Evolutionary conservation across 2,888 invertebrate genomes (phyloP).

Genomic region (Xylophagus ater): DNA sequence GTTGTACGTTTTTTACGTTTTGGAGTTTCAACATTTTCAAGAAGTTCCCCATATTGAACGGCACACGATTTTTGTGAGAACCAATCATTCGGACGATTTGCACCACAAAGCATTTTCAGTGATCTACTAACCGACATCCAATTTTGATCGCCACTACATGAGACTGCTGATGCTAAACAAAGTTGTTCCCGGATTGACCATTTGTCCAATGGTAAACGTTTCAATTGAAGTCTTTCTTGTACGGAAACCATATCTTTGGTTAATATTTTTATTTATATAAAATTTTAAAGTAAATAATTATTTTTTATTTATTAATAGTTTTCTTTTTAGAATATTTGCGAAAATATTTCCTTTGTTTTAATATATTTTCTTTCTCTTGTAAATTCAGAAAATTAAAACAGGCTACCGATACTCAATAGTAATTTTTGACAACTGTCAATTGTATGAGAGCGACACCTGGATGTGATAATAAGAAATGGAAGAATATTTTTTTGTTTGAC

Average conservation of each 20-base stretch:
- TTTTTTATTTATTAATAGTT: no score
- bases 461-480: no score
- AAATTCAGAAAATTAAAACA: no score
- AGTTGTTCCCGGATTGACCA: slow-evolving; percentile 81
- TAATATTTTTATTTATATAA: background rate
- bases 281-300: no score
- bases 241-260: slow-evolving; percentile 24
- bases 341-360: no score
- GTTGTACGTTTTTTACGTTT: slow-evolving; percentile 68
- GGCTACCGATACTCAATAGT: no score
- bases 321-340: no score
- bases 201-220: slow-evolving; percentile 62
- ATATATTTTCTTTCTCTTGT: no score
- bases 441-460: no score
- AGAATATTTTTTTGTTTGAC: no score
- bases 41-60: slow-evolving; percentile 69
- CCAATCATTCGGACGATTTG: slow-evolving; percentile 70
- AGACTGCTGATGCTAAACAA: slow-evolving; percentile 74
- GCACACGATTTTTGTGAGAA: slow-evolving; percentile 87
- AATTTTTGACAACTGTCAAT: no score
- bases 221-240: slow-evolving; percentile 39
- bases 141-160: slow-evolving; percentile 79
- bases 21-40: slow-evolving; percentile 74
- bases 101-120: slow-evolving; percentile 64
- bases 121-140: slow-evolving; percentile 82